Evolutionary conservation across 53 echinoderm and acorn worm species (phyloP).

Genomic region (Apostichopus leukothele): DNA sequence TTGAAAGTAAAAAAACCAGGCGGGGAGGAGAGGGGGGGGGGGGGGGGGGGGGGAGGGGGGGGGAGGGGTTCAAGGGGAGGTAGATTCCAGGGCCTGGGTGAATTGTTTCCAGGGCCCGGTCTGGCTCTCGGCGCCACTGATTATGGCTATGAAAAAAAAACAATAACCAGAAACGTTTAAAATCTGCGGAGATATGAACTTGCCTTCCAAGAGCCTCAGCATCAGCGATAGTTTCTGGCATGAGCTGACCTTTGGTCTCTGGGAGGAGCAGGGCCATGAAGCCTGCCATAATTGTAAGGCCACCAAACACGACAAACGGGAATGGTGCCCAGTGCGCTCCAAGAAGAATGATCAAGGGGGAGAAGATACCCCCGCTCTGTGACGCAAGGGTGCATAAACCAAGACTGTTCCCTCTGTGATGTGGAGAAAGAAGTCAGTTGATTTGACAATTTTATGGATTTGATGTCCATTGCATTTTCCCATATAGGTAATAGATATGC

Average conservation of each 20-base stretch:
- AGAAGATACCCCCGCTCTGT: slow-evolving; percentile 28
- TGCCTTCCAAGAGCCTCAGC: slow-evolving; percentile 32
- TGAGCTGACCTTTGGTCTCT: slow-evolving; percentile 33
- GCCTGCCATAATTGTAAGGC: slow-evolving; percentile 9
- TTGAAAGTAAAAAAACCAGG: too few species aligned
- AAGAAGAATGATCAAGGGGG: slow-evolving; percentile 21
- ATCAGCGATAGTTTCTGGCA: slow-evolving; percentile 38
- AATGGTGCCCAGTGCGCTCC: slow-evolving; percentile 1
- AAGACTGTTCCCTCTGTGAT: slow-evolving; percentile 18
- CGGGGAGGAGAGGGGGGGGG: too few species aligned
- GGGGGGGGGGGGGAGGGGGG: too few species aligned
- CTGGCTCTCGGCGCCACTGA: too few species aligned
- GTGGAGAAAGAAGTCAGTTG: too few species aligned
- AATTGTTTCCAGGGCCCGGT: too few species aligned
- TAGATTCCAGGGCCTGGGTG: too few species aligned
- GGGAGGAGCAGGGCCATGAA: slow-evolving; percentile 23
- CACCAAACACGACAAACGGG: slow-evolving; percentile 30
- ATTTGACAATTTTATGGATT: too few species aligned
- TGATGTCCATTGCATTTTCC: too few species aligned
- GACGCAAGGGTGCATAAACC: slow-evolving; percentile 31
- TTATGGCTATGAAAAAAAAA: not conserved
- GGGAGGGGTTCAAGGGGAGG: too few species aligned
- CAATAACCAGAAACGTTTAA: not conserved
- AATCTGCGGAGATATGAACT: not conserved
- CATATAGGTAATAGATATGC: too few species aligned